Percentiles rank a stretch among this genome's conserved stretches.
Conservation (phyloP, 2,888 invertebrate genomes). For the Polia nebulosa region DNA sequence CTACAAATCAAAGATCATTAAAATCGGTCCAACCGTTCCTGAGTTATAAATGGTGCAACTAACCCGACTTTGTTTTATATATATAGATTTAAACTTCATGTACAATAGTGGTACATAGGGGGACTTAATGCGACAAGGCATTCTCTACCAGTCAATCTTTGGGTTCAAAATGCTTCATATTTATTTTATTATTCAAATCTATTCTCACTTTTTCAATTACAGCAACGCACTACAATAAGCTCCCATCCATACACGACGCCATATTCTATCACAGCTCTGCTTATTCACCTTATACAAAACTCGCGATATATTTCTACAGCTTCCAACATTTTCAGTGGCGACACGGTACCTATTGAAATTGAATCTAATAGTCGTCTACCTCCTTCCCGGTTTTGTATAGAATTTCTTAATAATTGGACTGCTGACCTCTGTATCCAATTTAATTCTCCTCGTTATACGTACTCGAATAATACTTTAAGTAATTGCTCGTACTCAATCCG, state of each 20-base stretch:
- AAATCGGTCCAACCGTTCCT: too few species aligned
- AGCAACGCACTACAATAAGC: conserved; percentile 33
- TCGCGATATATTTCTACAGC: conserved; percentile 65
- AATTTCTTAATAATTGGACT: conserved; percentile 64
- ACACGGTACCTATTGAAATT: conserved; percentile 66
- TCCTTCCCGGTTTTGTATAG: conserved; percentile 52
- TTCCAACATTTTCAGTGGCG: conserved; percentile 58
- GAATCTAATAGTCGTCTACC: conserved; percentile 62
- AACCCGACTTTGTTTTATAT: too few species aligned
- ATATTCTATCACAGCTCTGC: conserved; percentile 51
- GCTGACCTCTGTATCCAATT: conserved; percentile 67
- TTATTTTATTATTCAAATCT: conserved; percentile 16
- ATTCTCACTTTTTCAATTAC: conserved; percentile 32
- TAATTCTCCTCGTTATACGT: conserved; percentile 62
- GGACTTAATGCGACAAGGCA: too few species aligned
- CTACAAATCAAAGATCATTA: too few species aligned
- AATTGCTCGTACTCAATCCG: conserved; percentile 64
- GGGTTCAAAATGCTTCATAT: not conserved
- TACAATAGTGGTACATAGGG: too few species aligned
- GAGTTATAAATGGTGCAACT: too few species aligned
- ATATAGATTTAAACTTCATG: too few species aligned
- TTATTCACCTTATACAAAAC: conserved; percentile 61
- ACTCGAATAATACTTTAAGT: conserved; percentile 67
- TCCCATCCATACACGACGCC: conserved; percentile 14
- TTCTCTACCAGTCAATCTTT: too few species aligned